A percentile compares a stretch with the other conserved stretches of the same genome.
phyloP scores from a whole-genome alignment of 53 echinoderm and acorn worm species.

The Actinopyga echinites region DNA sequence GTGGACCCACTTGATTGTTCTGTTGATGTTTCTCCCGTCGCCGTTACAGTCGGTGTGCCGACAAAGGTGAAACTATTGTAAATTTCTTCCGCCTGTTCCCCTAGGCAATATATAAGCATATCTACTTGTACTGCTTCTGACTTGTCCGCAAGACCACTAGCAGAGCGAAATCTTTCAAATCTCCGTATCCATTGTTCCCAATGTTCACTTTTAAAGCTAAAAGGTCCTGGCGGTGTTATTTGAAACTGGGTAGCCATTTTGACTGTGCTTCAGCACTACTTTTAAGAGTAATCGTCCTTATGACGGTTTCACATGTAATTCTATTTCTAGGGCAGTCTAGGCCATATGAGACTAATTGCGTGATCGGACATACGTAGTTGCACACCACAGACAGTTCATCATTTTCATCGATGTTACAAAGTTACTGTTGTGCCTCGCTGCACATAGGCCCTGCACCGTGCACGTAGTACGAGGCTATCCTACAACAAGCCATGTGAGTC shows the following conservation, averaged over 20 bases:
- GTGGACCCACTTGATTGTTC: neutral
- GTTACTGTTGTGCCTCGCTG: no score
- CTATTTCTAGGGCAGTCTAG: no score
- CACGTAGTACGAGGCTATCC: no score
- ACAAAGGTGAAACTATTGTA: conserved; percentile 6
- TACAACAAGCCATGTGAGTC: no score
- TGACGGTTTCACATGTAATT: no score
- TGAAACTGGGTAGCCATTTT: conserved; percentile 16
- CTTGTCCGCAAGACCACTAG: conserved; percentile 51
- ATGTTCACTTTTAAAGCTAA: conserved; percentile 21
- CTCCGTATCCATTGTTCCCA: conserved; percentile 68
- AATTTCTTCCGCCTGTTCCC: conserved; percentile 35
- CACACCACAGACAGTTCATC: no score
- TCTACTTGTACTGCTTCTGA: conserved; percentile 52
- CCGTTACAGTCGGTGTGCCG: neutral
- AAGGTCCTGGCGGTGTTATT: conserved; percentile 7
- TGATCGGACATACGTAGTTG: no score
- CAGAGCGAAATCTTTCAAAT: conserved; percentile 57
- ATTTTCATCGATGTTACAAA: no score
- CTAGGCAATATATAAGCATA: conserved; percentile 50
- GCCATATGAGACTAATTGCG: no score
- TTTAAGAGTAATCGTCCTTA: no score
- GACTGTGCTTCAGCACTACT: no score
- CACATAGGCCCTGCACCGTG: no score
- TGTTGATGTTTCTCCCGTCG: neutral